Conservation (phyloP, 2,888 invertebrate genomes). For the Scelioninae gen. 2 region DNA sequence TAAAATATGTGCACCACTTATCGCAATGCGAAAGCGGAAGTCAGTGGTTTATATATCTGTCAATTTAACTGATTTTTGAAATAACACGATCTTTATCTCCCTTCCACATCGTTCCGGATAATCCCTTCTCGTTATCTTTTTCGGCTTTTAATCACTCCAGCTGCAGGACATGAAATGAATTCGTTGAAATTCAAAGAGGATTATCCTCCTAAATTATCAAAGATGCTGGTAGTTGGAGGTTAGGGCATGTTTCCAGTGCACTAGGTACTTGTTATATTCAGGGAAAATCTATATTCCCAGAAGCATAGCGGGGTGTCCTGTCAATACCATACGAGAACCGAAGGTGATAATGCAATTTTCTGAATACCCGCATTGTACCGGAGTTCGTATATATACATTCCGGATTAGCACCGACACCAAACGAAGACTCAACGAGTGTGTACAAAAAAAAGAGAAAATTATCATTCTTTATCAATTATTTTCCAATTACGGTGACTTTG, state of each 20-base stretch:
- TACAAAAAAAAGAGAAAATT: neutral
- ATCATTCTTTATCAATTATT: slow-evolving; percentile 1
- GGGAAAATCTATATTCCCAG: slow-evolving; percentile 11
- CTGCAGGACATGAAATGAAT: too few relatives aligned
- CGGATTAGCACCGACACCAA: slow-evolving; percentile 2
- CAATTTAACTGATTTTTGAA: too few relatives aligned
- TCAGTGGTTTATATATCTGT: too few relatives aligned
- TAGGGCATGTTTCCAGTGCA: slow-evolving; percentile 12
- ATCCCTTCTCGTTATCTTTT: too few relatives aligned
- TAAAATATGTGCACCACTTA: too few relatives aligned
- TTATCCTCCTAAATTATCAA: slow-evolving; percentile 11
- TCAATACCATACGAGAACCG: slow-evolving; percentile 21
- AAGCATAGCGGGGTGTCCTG: slow-evolving; percentile 26
- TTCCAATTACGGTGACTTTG: too few relatives aligned
- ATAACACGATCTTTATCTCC: too few relatives aligned
- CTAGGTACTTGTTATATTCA: slow-evolving; percentile 24
- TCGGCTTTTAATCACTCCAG: too few relatives aligned
- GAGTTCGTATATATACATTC: slow-evolving; percentile 18
- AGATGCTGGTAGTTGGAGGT: slow-evolving; percentile 18
- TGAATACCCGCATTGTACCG: slow-evolving; percentile 22
- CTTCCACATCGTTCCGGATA: too few relatives aligned
- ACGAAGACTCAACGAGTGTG: slow-evolving; percentile 7
- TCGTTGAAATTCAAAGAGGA: slow-evolving; percentile 13
- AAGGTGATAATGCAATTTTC: slow-evolving; percentile 41
- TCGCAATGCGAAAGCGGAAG: too few relatives aligned